phyloP scores from a whole-genome alignment of 2,888 invertebrate species.

The Brachycybe producta region DNA sequence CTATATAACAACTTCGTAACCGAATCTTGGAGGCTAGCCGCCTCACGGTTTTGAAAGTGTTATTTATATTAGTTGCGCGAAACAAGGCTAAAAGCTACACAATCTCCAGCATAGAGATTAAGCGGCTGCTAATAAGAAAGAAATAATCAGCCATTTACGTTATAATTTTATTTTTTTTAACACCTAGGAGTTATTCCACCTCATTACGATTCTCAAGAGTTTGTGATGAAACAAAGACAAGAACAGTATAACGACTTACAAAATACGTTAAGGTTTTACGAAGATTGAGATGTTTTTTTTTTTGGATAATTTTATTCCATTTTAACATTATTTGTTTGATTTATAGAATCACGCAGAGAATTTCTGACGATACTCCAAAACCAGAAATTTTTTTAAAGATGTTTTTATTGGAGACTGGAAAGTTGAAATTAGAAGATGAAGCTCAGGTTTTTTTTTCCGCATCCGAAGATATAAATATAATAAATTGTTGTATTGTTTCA shows the following conservation, averaged over 20 bases:
- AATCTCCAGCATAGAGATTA: too few relatives aligned
- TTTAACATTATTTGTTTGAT: neutral
- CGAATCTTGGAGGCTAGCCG: too few relatives aligned
- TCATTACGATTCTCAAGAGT: slow-evolving; percentile 59
- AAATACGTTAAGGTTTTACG: slow-evolving; percentile 45
- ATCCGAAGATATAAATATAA: neutral
- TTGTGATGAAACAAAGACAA: slow-evolving; percentile 57
- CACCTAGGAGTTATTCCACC: slow-evolving; percentile 57
- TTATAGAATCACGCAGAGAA: slow-evolving; percentile 44
- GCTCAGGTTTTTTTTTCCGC: slow-evolving; percentile 32
- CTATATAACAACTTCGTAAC: too few relatives aligned
- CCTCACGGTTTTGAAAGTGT: too few relatives aligned
- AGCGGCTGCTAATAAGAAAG: too few relatives aligned
- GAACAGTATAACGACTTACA: slow-evolving; percentile 59
- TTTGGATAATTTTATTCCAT: neutral
- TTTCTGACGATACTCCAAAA: slow-evolving; percentile 50
- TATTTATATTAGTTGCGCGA: too few relatives aligned
- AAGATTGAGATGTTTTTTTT: neutral
- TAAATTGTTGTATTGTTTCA: neutral
- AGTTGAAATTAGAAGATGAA: slow-evolving; percentile 42
- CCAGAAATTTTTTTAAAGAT: slow-evolving; percentile 58
- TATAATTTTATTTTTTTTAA: slow-evolving; percentile 5
- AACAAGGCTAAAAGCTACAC: too few relatives aligned
- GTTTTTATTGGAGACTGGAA: slow-evolving; percentile 66
- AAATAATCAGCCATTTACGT: too few relatives aligned